Evolutionary conservation across 2,888 invertebrate species (phyloP).

Genomic region (Drosophila anomalata): DNA sequence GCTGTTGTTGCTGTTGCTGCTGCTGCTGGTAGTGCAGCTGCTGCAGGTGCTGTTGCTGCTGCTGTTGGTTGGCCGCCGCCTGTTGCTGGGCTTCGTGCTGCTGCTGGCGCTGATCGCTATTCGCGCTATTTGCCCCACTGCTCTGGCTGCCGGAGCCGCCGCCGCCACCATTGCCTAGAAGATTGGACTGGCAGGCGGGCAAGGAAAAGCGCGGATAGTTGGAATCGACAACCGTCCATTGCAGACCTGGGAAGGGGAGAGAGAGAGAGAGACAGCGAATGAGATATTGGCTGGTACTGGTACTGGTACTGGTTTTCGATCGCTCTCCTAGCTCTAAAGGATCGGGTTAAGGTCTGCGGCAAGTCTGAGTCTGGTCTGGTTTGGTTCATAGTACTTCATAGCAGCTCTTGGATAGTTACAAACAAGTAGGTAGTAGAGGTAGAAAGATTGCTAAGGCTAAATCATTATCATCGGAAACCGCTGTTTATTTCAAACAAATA

Average conservation of each 20-base stretch:
- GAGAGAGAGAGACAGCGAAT: constrained; percentile 82
- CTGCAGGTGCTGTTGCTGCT: constrained; percentile 71
- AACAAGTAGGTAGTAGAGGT: constrained; percentile 49
- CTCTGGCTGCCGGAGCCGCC: constrained; percentile 81
- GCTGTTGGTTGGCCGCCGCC: constrained; percentile 75
- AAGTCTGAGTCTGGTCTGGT: constrained; percentile 12
- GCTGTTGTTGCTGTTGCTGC: constrained; percentile 72
- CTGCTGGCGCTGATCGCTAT: constrained; percentile 71
- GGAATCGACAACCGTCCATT: constrained; percentile 94
- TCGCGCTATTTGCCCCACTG: constrained; percentile 76
- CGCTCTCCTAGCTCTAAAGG: constrained; percentile 51
- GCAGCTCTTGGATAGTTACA: constrained; percentile 21
- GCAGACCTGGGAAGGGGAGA: constrained; percentile 90
- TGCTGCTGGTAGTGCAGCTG: constrained; percentile 73
- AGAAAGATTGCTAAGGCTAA: constrained; percentile 78
- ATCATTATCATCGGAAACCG: constrained; percentile 70
- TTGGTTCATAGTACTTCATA: constrained; percentile 8
- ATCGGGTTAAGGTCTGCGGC: constrained; percentile 6
- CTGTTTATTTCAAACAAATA: constrained; percentile 42
- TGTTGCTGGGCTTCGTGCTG: constrained; percentile 75
- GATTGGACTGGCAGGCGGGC: constrained; percentile 87
- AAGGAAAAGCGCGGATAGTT: constrained; percentile 90
- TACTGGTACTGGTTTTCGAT: constrained; percentile 33
- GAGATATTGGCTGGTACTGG: constrained; percentile 75
- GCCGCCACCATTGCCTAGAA: constrained; percentile 83